A percentile compares a stretch with the other conserved stretches of the same genome.
These are phyloP conservation scores for Tetraodon nigroviridis DNA, from an alignment of 2,113 vertebrate species.

Conservation along the genomic window DNA sequence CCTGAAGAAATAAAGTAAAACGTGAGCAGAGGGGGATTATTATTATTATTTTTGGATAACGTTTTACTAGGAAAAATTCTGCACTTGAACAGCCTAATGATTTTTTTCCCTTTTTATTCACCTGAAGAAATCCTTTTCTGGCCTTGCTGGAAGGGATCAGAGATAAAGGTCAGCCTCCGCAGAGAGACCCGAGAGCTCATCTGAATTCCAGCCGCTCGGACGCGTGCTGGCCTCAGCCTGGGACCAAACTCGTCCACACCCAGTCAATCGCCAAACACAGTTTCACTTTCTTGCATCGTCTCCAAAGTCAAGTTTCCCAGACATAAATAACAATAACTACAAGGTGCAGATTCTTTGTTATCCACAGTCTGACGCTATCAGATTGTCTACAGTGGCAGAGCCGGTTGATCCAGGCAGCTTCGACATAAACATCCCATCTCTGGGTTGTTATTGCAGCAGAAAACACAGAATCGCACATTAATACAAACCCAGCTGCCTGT, in stretches of 20 bases:
- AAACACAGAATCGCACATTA: conserved; percentile 42
- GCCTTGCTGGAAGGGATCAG: not conserved
- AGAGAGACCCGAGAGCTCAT: conserved; percentile 1
- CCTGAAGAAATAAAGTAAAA: too few species aligned
- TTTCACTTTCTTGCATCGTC: not conserved
- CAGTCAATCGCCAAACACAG: not conserved
- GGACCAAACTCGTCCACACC: too few species aligned
- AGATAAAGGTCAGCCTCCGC: conserved; percentile 6
- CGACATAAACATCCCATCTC: conserved; percentile 34
- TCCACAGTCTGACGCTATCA: conserved; percentile 9
- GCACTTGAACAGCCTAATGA: too few species aligned
- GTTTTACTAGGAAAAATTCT: too few species aligned
- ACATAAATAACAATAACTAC: too few species aligned
- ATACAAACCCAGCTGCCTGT: conserved; percentile 35
- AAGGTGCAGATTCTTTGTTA: not conserved
- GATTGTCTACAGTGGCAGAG: conserved; percentile 15
- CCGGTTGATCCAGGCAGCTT: conserved; percentile 14
- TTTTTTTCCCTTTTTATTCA: too few species aligned
- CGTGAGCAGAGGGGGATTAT: too few species aligned
- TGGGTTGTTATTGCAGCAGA: conserved; percentile 26
- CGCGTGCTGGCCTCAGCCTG: not conserved
- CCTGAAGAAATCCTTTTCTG: too few species aligned
- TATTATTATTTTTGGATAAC: too few species aligned
- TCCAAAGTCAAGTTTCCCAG: not conserved
- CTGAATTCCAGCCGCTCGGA: conserved; percentile 16